Conservation (phyloP, 2,113 vertebrate species). For the Zosterops pallidus region DNA sequence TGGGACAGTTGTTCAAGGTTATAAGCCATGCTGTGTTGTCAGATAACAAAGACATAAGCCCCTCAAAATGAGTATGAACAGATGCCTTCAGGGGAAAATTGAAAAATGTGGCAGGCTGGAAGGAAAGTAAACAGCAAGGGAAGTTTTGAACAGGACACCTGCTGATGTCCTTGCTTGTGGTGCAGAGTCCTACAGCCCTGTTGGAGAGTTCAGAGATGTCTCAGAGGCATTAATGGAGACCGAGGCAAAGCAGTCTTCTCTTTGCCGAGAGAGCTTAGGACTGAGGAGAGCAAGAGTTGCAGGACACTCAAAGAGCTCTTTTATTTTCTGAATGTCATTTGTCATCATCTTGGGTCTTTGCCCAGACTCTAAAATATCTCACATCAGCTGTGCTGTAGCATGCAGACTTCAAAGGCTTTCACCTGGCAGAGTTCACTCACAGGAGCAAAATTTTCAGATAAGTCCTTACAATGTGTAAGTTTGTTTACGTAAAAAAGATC, state of each 20-base stretch:
- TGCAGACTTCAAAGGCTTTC: background rate
- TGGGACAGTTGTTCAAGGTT: background rate
- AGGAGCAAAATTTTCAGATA: background rate
- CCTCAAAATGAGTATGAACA: background rate
- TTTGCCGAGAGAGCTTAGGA: background rate
- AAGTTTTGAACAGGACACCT: background rate
- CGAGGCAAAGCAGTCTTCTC: background rate
- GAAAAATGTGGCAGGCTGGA: background rate
- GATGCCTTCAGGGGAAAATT: background rate
- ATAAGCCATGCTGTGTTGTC: background rate
- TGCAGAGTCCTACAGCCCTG: background rate
- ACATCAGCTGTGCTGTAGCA: background rate
- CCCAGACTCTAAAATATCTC: background rate
- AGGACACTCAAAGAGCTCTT: background rate
- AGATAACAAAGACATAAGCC: background rate
- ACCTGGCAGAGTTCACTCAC: background rate
- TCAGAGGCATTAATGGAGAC: background rate
- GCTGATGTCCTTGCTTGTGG: background rate
- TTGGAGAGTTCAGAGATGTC: background rate
- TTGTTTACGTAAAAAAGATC: background rate
- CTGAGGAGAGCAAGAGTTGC: background rate
- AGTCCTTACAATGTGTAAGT: background rate
- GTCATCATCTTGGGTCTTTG: background rate
- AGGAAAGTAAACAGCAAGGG: background rate
- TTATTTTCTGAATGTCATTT: background rate